phyloP scores from a whole-genome alignment of 1,140 invertebrate species.

The Saccostrea cuccullata region DNA sequence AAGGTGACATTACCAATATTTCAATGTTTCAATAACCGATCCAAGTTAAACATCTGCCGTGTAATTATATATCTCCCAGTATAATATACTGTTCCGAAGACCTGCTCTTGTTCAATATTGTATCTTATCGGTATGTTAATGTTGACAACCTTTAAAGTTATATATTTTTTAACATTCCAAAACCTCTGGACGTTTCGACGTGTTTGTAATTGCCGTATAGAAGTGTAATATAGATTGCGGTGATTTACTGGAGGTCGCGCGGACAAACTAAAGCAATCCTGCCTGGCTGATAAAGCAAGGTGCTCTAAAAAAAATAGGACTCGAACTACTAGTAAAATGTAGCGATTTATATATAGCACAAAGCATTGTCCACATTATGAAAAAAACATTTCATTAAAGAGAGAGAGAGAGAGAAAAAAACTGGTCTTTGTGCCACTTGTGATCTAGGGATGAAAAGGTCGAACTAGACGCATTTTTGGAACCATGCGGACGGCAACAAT shows the following conservation, averaged over 20 bases:
- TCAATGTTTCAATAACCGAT: constrained; percentile 15
- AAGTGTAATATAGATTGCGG: not conserved
- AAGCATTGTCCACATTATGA: too few species aligned
- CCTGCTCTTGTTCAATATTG: not conserved
- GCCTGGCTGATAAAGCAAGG: not conserved
- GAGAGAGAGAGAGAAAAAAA: too few species aligned
- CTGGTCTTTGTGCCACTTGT: too few species aligned
- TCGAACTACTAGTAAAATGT: too few species aligned
- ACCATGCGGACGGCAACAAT: too few species aligned
- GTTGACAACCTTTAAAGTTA: constrained; percentile 34
- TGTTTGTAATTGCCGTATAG: constrained; percentile 18
- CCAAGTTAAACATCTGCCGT: constrained; percentile 10
- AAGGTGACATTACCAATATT: constrained; percentile 25
- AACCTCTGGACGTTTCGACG: constrained; percentile 17
- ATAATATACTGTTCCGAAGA: constrained; percentile 1
- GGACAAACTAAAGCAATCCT: not conserved
- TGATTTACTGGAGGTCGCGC: not conserved
- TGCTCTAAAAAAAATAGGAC: not conserved
- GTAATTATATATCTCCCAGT: not conserved
- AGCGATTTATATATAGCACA: too few species aligned
- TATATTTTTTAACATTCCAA: constrained; percentile 29
- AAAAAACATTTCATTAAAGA: too few species aligned
- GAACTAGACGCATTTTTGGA: too few species aligned
- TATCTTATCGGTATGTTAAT: constrained; percentile 32
- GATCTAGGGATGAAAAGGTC: too few species aligned